Percentiles rank a stretch among this genome's conserved stretches.
phyloP scores from a whole-genome alignment of 2,113 vertebrate genomes.

The Ammodytes marinus region DNA sequence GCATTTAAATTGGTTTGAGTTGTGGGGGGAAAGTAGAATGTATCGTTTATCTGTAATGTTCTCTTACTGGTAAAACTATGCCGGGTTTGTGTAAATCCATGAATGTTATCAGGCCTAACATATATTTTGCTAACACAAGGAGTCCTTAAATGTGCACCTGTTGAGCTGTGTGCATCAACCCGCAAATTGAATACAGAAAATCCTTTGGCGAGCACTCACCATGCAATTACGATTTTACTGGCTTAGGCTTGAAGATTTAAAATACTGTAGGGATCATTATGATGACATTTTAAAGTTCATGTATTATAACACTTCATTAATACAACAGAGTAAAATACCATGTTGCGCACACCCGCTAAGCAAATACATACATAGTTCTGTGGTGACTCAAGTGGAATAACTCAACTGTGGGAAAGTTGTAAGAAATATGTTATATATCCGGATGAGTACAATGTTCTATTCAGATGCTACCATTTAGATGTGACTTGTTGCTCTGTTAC shows the following conservation, averaged over 20 bases:
- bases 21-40: not conserved
- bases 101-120: conserved; percentile 26
- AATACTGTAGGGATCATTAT: not conserved
- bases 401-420: conserved; percentile 25
- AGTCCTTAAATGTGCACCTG: conserved; percentile 30
- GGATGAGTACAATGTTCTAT: not conserved
- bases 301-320: conserved; percentile 2
- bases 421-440: not conserved
- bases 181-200: not conserved
- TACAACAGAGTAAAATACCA: not conserved
- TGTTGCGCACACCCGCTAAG: conserved; percentile 42
- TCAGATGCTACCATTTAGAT: not conserved
- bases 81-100: not conserved
- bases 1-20: not conserved
- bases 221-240: not conserved
- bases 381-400: not conserved
- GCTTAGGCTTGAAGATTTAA: not conserved
- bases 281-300: not conserved
- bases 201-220: not conserved
- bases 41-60: not conserved
- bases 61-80: not conserved
- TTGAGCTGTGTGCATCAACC: not conserved
- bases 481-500: conserved; percentile 7
- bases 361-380: conserved; percentile 33
- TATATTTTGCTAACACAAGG: conserved; percentile 50